A percentile compares a stretch with the other conserved stretches of the same genome.
Evolutionary conservation across 37 sponge, comb jelly and placozoan species (phyloP).

Genomic region (Haliclona indistincta): DNA sequence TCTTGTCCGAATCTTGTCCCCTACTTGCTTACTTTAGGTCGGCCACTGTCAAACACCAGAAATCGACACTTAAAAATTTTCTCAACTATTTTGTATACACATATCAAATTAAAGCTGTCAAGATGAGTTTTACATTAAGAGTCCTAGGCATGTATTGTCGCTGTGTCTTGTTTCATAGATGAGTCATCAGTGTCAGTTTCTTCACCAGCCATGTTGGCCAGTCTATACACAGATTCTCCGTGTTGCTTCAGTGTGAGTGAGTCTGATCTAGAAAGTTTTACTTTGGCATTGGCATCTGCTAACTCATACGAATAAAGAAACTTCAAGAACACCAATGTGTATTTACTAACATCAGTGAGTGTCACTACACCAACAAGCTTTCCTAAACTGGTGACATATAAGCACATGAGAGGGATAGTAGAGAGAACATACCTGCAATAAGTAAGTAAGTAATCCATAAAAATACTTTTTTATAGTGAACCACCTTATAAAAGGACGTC

Average conservation of each 20-base stretch:
- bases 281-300: not conserved
- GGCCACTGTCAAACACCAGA: too few species aligned
- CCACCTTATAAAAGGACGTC: constrained; percentile 87
- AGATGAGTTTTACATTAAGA: too few species aligned
- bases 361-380: constrained; percentile 94
- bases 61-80: too few species aligned
- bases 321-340: not conserved
- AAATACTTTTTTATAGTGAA: not conserved
- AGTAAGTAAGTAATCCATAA: not conserved
- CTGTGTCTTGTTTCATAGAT: not conserved
- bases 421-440: constrained; percentile 76
- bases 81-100: too few species aligned
- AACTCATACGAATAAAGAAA: not conserved
- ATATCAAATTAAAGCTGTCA: too few species aligned
- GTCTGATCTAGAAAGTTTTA: not conserved
- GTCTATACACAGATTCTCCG: not conserved
- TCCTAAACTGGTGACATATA: constrained; percentile 93
- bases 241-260: not conserved
- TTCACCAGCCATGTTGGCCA: not conserved
- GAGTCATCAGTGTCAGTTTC: not conserved
- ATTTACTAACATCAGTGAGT: constrained; percentile 77
- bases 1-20: too few species aligned
- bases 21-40: too few species aligned
- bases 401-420: constrained; percentile 86
- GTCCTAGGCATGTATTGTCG: not conserved